A percentile compares a stretch with the other conserved stretches of the same genome.
These are phyloP conservation scores for Oncopodura yosiiana DNA, from an alignment of 1,140 invertebrate genomes.

Conservation along the genomic window DNA sequence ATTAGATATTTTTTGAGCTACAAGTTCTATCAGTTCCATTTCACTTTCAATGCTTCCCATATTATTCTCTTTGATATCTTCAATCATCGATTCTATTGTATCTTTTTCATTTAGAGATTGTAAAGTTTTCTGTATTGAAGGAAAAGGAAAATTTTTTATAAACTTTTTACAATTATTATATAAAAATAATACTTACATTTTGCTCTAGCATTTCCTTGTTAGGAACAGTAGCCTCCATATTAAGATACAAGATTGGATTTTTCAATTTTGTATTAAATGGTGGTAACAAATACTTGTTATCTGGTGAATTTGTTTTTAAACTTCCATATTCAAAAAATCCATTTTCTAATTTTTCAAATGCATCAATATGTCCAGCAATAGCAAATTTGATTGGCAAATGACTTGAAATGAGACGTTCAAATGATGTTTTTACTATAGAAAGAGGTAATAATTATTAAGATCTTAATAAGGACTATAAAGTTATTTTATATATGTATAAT, in stretches of 20 bases:
- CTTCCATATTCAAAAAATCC: constrained; percentile 17
- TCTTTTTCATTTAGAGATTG: constrained; percentile 4
- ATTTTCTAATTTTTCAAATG: constrained; percentile 21
- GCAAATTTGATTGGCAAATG: constrained; percentile 27
- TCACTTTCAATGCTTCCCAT: constrained; percentile 3
- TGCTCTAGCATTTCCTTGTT: neutral
- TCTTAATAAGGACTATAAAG: neutral
- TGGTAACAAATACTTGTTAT: neutral
- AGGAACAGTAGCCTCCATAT: neutral
- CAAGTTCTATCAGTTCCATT: constrained; percentile 13
- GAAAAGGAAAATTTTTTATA: neutral
- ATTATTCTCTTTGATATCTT: constrained; percentile 7
- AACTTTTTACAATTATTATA: neutral
- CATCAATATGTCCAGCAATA: constrained; percentile 20
- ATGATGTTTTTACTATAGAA: constrained; percentile 17
- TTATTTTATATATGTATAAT: neutral
- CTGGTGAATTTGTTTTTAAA: too few species aligned
- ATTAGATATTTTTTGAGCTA: constrained; percentile 17
- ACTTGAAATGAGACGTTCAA: constrained; percentile 17
- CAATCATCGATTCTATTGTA: neutral
- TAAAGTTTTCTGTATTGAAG: neutral
- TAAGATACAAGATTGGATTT: constrained; percentile 21
- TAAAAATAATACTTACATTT: constrained; percentile 11
- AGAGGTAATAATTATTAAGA: neutral
- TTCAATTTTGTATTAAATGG: neutral